Percentiles rank a stretch among this genome's conserved stretches.
Evolutionary conservation across 2,888 invertebrate species (phyloP).

Genomic region (Dynastes tityus): DNA sequence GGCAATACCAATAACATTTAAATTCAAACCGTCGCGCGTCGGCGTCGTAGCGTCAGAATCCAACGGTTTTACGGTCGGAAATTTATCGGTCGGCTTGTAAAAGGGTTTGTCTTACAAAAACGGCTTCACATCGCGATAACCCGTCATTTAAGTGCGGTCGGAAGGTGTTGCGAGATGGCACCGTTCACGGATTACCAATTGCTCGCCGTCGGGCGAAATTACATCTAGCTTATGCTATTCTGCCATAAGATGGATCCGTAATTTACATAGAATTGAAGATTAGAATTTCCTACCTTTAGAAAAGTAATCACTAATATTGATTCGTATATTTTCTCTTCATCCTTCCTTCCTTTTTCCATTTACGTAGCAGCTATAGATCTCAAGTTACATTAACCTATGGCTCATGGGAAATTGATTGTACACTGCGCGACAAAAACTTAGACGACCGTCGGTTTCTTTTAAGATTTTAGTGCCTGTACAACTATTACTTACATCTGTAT

Average conservation of each 20-base stretch:
- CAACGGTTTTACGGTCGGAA: background rate
- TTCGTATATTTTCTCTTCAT: too few relatives aligned
- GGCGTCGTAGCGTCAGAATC: background rate
- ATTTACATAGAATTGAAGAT: constrained; percentile 55
- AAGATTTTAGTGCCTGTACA: too few relatives aligned
- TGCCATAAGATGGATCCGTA: constrained; percentile 31
- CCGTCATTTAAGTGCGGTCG: constrained; percentile 6
- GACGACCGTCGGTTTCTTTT: too few relatives aligned
- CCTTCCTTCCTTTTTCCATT: too few relatives aligned
- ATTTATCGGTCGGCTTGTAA: constrained; percentile 9
- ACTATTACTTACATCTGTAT: too few relatives aligned
- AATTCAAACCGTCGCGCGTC: background rate
- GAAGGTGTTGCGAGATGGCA: constrained; percentile 2
- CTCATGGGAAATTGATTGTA: too few relatives aligned
- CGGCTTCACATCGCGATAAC: constrained; percentile 15
- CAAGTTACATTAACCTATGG: too few relatives aligned
- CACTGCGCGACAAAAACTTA: too few relatives aligned
- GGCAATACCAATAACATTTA: background rate
- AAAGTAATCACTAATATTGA: background rate
- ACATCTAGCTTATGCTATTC: background rate
- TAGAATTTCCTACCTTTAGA: constrained; percentile 33
- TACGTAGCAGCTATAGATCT: too few relatives aligned
- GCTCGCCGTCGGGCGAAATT: too few relatives aligned
- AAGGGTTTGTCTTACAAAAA: background rate
- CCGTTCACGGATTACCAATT: background rate